Evolutionary conservation across 2,113 vertebrate species (phyloP).

Genomic region (Psammodynastes pulverulentus): DNA sequence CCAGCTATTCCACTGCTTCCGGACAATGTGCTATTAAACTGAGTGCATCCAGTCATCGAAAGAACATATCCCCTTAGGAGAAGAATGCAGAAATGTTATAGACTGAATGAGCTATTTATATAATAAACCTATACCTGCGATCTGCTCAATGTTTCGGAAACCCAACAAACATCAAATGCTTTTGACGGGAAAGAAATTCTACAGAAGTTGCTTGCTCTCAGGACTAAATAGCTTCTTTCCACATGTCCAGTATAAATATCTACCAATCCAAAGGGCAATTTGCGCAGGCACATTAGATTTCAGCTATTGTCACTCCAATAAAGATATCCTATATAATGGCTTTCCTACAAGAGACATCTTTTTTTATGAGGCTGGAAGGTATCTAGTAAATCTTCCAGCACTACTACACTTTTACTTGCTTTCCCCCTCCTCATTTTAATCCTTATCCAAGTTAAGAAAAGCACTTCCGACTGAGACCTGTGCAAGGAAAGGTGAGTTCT

Average conservation of each 20-base stretch:
- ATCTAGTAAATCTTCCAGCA: background rate
- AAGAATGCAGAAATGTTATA: slow-evolving; percentile 25
- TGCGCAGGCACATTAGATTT: background rate
- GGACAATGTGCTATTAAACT: slow-evolving; percentile 45
- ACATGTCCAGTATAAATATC: background rate
- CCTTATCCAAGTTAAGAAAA: background rate
- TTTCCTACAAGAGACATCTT: background rate
- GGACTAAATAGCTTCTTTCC: slow-evolving; percentile 31
- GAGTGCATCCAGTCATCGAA: slow-evolving; percentile 3
- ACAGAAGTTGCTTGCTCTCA: slow-evolving; percentile 23
- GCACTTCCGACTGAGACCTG: background rate
- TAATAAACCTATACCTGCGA: slow-evolving; percentile 22
- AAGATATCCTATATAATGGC: background rate
- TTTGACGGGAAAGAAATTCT: slow-evolving; percentile 30
- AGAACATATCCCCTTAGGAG: slow-evolving; percentile 31
- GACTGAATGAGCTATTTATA: slow-evolving; percentile 32
- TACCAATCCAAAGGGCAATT: background rate
- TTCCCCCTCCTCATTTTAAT: background rate
- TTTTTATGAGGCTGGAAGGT: background rate
- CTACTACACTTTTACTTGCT: background rate
- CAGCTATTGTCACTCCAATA: slow-evolving; percentile 3
- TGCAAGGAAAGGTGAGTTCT: background rate
- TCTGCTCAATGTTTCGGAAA: slow-evolving; percentile 32
- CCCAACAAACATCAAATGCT: slow-evolving; percentile 20
- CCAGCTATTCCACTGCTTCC: slow-evolving; percentile 24